These are phyloP conservation scores for Geothlypis trichas DNA, from an alignment of 2,113 vertebrate genomes.

Conservation along the genomic window DNA sequence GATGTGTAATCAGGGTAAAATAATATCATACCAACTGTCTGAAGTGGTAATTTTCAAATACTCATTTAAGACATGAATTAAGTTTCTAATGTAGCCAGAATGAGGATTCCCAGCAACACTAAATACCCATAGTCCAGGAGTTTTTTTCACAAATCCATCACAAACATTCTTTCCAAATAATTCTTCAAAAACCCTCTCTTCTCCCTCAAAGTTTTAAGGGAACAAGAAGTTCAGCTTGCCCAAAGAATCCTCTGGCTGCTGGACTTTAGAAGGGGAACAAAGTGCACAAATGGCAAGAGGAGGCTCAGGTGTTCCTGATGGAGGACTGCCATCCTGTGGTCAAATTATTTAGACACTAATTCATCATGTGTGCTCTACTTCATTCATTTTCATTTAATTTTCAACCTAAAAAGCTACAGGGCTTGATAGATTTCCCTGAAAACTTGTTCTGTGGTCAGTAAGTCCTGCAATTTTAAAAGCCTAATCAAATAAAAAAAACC, in stretches of 20 bases:
- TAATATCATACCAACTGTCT: background rate
- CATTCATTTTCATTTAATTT: background rate
- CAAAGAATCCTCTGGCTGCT: background rate
- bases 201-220: background rate
- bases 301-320: background rate
- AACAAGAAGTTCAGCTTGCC: background rate
- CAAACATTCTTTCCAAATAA: background rate
- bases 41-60: background rate
- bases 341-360: background rate
- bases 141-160: background rate
- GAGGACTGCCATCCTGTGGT: slow-evolving; percentile 30
- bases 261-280: background rate
- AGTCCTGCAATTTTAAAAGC: background rate
- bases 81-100: background rate
- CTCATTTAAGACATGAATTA: background rate
- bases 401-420: background rate
- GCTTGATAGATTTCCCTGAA: background rate
- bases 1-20: background rate
- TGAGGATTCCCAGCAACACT: background rate
- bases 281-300: background rate
- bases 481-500: background rate
- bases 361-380: background rate
- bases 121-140: accelerated
- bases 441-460: background rate
- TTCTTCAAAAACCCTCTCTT: background rate